Evolutionary conservation across 2,888 invertebrate species (phyloP).

Genomic region (Calameuta filiformis): DNA sequence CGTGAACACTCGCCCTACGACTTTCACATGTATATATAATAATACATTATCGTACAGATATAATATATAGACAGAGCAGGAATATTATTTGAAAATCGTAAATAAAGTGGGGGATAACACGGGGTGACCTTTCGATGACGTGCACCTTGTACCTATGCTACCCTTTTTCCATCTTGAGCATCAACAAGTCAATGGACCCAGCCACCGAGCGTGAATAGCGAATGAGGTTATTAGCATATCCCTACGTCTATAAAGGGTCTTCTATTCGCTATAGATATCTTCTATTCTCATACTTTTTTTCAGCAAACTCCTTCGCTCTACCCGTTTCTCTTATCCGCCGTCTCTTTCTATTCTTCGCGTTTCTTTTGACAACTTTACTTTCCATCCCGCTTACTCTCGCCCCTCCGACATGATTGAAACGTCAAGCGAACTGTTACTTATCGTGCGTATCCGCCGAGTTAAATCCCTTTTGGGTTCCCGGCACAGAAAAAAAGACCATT

Average conservation of each 20-base stretch:
- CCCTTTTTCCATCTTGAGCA: conserved; percentile 18
- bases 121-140: neutral
- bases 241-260: conserved; percentile 33
- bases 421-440: conserved; percentile 26
- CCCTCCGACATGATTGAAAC: conserved; percentile 9
- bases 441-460: conserved; percentile 17
- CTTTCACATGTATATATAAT: neutral
- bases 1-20: neutral
- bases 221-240: conserved; percentile 47
- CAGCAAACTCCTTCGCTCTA: conserved; percentile 17
- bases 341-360: conserved; percentile 3
- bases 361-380: neutral
- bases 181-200: conserved; percentile 44
- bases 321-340: conserved; percentile 5
- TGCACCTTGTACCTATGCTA: neutral
- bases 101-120: neutral
- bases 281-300: neutral
- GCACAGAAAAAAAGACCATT: neutral
- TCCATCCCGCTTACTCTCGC: neutral
- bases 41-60: neutral
- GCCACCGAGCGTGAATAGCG: conserved; percentile 37
- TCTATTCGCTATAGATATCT: conserved; percentile 1
- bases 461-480: neutral
- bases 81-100: neutral
- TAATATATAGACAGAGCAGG: neutral